These are phyloP conservation scores for Lycaon pictus DNA, from an alignment of 2,113 vertebrate species.

Conservation along the genomic window DNA sequence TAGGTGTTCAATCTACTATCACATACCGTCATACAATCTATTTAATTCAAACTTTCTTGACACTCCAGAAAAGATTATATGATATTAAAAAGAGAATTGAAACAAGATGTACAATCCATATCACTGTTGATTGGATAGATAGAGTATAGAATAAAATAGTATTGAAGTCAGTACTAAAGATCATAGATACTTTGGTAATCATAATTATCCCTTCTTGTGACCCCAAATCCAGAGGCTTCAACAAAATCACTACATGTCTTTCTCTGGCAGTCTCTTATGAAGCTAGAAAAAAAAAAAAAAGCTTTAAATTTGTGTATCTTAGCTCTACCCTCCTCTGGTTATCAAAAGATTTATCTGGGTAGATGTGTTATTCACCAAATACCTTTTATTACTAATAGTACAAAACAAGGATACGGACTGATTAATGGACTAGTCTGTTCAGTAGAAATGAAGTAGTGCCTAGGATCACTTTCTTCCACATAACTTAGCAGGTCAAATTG, in stretches of 20 bases:
- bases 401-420: neutral
- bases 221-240: neutral
- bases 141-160: neutral
- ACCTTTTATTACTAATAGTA: constrained; percentile 11
- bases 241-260: neutral
- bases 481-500: neutral
- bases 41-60: neutral
- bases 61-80: neutral
- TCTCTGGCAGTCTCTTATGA: neutral
- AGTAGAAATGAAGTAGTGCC: neutral
- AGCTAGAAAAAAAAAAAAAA: neutral
- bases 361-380: neutral
- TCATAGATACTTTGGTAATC: neutral
- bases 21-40: neutral
- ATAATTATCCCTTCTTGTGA: neutral
- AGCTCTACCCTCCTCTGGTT: neutral
- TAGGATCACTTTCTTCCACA: neutral
- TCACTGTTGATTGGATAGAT: neutral
- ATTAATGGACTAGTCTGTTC: constrained; percentile 4
- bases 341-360: neutral
- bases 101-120: neutral
- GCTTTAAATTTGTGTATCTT: neutral
- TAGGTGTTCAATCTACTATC: neutral
- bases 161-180: neutral
- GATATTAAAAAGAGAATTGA: neutral